Percentiles rank a stretch among this genome's conserved stretches.
Conservation (phyloP, 2,888 invertebrate genomes). For the Apodemia zela region DNA sequence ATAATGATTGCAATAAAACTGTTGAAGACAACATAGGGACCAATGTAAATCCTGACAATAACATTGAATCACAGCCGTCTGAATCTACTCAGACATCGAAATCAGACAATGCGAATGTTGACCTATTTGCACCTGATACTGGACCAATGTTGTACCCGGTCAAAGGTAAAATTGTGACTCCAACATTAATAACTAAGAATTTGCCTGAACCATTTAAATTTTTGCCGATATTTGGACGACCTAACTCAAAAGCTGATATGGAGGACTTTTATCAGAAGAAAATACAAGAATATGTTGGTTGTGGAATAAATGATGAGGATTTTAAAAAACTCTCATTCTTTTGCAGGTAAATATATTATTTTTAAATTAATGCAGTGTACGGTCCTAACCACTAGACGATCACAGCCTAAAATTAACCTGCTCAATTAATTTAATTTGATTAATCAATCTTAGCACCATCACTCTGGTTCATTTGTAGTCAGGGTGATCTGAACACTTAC, state of each 20-base stretch:
- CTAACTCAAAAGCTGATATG: slow-evolving; percentile 37
- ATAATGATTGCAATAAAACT: background rate
- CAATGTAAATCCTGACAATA: background rate
- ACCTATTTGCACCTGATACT: slow-evolving; percentile 7
- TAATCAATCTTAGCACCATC: too few relatives aligned
- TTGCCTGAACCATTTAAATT: slow-evolving; percentile 49
- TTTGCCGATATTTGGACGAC: slow-evolving; percentile 53
- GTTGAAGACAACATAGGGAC: background rate
- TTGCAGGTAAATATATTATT: slow-evolving; percentile 58
- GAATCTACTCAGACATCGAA: background rate
- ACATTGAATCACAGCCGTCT: background rate
- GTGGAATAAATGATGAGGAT: slow-evolving; percentile 55
- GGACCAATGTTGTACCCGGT: slow-evolving; percentile 51
- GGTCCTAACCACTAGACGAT: too few relatives aligned
- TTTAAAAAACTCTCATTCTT: slow-evolving; percentile 57
- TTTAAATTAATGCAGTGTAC: too few relatives aligned
- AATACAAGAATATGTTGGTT: slow-evolving; percentile 55
- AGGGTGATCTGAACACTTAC: too few relatives aligned
- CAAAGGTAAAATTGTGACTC: slow-evolving; percentile 45
- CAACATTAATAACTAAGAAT: slow-evolving; percentile 49
- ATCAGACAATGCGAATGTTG: background rate
- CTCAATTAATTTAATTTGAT: too few relatives aligned
- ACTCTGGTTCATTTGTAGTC: too few relatives aligned
- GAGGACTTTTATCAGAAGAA: slow-evolving; percentile 43
- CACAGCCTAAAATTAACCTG: too few relatives aligned